Evolutionary conservation across 2,797 vertebrate genomes (phyloP).

Genomic region (Spheniscus humboldti): DNA sequence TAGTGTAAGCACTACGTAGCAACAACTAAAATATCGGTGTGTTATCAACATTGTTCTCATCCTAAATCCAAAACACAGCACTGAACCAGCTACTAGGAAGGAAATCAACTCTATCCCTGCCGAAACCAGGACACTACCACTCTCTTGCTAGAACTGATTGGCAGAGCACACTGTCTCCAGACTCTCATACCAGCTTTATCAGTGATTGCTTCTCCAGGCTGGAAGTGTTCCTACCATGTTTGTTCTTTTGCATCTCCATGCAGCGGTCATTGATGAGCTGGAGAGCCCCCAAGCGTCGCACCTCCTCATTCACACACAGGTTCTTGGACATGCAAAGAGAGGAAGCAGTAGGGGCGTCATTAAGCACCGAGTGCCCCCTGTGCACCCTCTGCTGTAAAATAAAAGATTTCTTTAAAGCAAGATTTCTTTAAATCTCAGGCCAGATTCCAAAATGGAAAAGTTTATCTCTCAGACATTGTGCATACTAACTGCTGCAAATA

Average conservation of each 20-base stretch:
- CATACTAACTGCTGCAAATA: neutral
- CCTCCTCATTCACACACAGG: slow-evolving; percentile 91
- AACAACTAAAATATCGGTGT: no score
- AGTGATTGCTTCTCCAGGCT: neutral
- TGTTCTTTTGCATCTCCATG: slow-evolving; percentile 93
- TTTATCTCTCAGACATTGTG: neutral
- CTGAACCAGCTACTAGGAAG: no score
- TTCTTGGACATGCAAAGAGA: slow-evolving; percentile 73
- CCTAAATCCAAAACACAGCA: no score
- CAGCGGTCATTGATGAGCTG: slow-evolving; percentile 95
- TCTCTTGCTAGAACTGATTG: neutral
- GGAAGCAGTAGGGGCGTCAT: neutral
- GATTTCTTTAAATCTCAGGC: neutral
- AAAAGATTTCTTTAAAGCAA: neutral
- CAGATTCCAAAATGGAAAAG: neutral
- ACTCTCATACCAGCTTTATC: neutral
- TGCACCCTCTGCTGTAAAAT: neutral
- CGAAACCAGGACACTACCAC: no score
- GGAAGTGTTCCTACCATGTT: slow-evolving; percentile 74
- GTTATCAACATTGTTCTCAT: no score
- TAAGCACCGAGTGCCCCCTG: neutral
- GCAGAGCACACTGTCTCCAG: neutral
- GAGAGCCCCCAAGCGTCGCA: slow-evolving; percentile 78
- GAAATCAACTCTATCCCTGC: no score
- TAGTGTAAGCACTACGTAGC: no score